These are phyloP conservation scores for Molossus molossus DNA, from an alignment of 2,797 vertebrate genomes.

Conservation along the genomic window DNA sequence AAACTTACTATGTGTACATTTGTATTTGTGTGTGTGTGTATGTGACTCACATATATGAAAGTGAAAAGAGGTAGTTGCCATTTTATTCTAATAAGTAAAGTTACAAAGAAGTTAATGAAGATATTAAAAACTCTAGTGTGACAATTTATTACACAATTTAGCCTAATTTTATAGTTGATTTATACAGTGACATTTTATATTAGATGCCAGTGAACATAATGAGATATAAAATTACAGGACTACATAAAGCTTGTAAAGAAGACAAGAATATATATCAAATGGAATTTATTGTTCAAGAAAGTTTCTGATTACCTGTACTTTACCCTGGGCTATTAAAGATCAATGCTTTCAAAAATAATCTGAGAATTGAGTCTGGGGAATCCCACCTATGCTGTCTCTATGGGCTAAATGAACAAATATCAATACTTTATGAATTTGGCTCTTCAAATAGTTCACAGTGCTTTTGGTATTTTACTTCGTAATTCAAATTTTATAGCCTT, in stretches of 20 bases:
- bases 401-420: constrained; percentile 3
- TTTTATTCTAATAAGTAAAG: constrained; percentile 46
- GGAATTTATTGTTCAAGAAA: constrained; percentile 48
- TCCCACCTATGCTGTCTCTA: constrained; percentile 9
- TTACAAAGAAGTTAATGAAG: constrained; percentile 64
- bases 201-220: constrained; percentile 72
- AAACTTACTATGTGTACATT: background rate
- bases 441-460: background rate
- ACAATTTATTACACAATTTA: constrained; percentile 76
- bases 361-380: background rate
- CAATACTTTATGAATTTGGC: constrained; percentile 39
- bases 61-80: background rate
- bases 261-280: constrained; percentile 67
- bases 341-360: background rate
- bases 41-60: background rate
- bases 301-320: constrained; percentile 50
- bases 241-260: constrained; percentile 63
- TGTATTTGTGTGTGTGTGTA: background rate
- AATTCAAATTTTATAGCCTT: background rate
- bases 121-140: constrained; percentile 50
- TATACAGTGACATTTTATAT: constrained; percentile 69
- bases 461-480: constrained; percentile 3
- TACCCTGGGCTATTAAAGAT: constrained; percentile 49
- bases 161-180: constrained; percentile 76
- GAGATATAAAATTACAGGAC: constrained; percentile 69